Evolutionary conservation across 2,113 vertebrate species (phyloP).

Genomic region (Gasterosteus aculeatus): DNA sequence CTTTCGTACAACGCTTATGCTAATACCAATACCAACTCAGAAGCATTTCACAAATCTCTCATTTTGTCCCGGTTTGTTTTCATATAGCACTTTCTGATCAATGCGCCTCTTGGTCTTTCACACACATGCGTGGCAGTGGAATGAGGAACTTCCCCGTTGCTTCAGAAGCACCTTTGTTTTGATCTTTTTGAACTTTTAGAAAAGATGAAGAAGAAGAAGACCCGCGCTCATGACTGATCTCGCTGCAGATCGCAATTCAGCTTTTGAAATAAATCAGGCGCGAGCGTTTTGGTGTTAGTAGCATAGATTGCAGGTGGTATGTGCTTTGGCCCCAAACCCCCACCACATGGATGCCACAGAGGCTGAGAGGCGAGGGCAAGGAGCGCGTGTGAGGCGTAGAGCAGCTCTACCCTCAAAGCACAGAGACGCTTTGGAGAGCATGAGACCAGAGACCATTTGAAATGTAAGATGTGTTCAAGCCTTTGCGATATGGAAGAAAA

Average conservation of each 20-base stretch:
- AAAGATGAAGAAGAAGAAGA: not conserved
- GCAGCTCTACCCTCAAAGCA: not conserved
- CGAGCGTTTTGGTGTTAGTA: accelerated
- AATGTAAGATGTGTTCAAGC: slow-evolving; percentile 26
- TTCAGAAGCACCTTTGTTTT: slow-evolving; percentile 15
- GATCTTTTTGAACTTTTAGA: slow-evolving; percentile 15
- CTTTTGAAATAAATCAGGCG: not conserved
- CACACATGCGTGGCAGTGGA: not conserved
- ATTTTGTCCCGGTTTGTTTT: not conserved
- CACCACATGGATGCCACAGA: not conserved
- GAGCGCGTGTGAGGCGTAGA: not conserved
- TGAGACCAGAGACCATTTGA: slow-evolving; percentile 22
- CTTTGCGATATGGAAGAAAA: not conserved
- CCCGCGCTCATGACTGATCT: not conserved
- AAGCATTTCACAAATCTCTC: too few relatives aligned
- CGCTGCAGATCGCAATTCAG: not conserved
- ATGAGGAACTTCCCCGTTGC: slow-evolving; percentile 37
- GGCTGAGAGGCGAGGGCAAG: not conserved
- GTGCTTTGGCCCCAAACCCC: not conserved
- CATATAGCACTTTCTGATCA: not conserved
- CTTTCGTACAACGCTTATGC: not conserved
- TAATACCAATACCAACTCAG: not conserved
- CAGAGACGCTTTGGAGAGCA: not conserved
- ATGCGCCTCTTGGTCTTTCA: not conserved
- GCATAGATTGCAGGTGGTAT: not conserved